Evolutionary conservation across 2,113 vertebrate genomes (phyloP), one percentile per base, ranked within the genome.

Genomic region (Oncorhynchus nerka): DNA sequence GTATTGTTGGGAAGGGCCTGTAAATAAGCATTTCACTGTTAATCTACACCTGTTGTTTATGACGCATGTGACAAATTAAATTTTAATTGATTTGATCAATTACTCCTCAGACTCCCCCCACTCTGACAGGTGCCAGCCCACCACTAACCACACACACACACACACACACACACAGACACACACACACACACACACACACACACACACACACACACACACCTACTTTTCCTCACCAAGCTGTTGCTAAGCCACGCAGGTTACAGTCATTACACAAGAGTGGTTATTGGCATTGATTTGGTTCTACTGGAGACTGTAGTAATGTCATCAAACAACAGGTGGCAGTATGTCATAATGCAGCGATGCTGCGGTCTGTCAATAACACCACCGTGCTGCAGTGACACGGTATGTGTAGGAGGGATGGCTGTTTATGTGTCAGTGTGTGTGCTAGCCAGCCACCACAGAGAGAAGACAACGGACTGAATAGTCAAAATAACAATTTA

Each of bases 311-410:
- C 45, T 85, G 92, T 83, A 88, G 62, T 89, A 73, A 78, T 57
- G 0, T 24, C 4, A 19, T 77, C 20, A 1, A 66, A 76, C 92
- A 91, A 84, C 83, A 75, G 92, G 85, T 83, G 93, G 89, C 91
- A 90, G 78, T 84, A 74, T 85, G 85, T 74, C 81, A 80, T 79
- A 32, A 74, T 66, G 8, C 57, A 74, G 68, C 68, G 55, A 20
- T 19, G 32, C 22, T 24, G 26, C 49, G 11, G 22, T 45, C 30
- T 65, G 1, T 76, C 13, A 68, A 20, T 24, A 73, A 64, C 32
- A 55, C 69, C 3, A 11, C 75, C 68, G 24, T 71, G 76, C 79
- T 85, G 84, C 83, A 86, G 81, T 75, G 64, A 70, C 15, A 55
- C 16, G 64, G 55, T 71, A 57, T 76, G 68, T 76, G 68, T 72